Base-by-base conservation (phyloP, 92 coral and sea anemone genomes). In the Chrysogorgia sp. region DNA sequence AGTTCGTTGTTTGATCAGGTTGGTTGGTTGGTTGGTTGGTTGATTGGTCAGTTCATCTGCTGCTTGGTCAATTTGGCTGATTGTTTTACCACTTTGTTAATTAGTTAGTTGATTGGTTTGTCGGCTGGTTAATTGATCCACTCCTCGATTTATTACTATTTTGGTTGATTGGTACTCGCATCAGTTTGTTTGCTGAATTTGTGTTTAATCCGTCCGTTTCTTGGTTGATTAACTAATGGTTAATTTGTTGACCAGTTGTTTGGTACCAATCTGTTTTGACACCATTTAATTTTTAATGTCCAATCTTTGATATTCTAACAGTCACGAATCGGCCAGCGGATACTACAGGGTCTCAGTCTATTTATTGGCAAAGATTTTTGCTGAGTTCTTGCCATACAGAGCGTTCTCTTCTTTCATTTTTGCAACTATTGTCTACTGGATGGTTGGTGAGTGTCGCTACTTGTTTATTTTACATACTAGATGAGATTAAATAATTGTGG, bases 271-370 rank as follows among this genome's bases (percentile, higher is more conserved):
- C 4, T 52, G 1, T 15, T 65, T 7, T 58, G 15, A 56, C 12
- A 12, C 12, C 6, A 5, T 37, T 37, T 37, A 4, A 4, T 37
- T 37, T 37, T 37, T n/a, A n/a, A n/a, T n/a, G 0, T 45, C 20
- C 4, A 43, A 22, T 5, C 19, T 19, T 63, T 41, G n/a, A 26
- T 67, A 14, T 48, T 32, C 1, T 76, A 58, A 7, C 60, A 92
- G 97, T 28, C 97, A 92, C 84, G 97, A 92, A 61, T 82, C 91
- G 0, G 97, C 91, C 10, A 81, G 96, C 21, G 97, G 97, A 0
- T 92, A 90, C 40, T 92, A 92, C 76, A 82, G 96, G 19, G 91
- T 92, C 7, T 92, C 97, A 1, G 96, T 85, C 13, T 92, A 92
- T 81, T 90, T 90, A 53, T 79, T 92, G 80, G 96, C 97, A 57